Evolutionary conservation across 2,113 vertebrate genomes (phyloP).

Genomic region (Paracyprichromis sp.): DNA sequence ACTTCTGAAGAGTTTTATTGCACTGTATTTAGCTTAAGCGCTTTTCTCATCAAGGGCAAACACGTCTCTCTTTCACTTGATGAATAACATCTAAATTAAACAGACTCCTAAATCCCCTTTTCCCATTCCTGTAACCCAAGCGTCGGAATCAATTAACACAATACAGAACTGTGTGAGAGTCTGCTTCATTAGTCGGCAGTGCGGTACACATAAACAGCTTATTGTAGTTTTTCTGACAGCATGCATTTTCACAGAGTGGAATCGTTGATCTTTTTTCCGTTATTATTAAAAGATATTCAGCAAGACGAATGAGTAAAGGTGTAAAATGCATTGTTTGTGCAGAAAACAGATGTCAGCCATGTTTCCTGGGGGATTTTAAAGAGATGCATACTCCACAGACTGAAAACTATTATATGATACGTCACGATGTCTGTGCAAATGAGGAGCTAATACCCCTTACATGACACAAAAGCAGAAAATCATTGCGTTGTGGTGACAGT

Average conservation of each 20-base stretch:
- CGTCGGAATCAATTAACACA: slow-evolving; percentile 3
- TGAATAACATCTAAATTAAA: neutral
- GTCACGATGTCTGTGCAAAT: neutral
- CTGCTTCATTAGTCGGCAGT: neutral
- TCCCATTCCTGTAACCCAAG: neutral
- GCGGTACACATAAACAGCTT: neutral
- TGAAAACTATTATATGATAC: neutral
- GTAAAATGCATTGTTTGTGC: neutral
- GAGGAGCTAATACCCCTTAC: neutral
- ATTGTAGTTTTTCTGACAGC: neutral
- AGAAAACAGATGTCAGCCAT: neutral
- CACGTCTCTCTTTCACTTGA: neutral
- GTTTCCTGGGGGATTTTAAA: neutral
- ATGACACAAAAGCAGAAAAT: neutral
- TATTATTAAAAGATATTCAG: neutral
- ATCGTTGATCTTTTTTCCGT: neutral
- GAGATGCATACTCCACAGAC: neutral
- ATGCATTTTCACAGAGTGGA: neutral
- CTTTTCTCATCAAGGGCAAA: neutral
- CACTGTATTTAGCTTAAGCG: neutral
- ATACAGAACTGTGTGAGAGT: neutral
- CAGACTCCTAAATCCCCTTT: neutral
- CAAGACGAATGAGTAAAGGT: neutral
- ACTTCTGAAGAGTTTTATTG: neutral
- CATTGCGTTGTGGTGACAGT: neutral